phyloP scores from a whole-genome alignment of 1,140 invertebrate species.

The Aphidius gifuensis region DNA sequence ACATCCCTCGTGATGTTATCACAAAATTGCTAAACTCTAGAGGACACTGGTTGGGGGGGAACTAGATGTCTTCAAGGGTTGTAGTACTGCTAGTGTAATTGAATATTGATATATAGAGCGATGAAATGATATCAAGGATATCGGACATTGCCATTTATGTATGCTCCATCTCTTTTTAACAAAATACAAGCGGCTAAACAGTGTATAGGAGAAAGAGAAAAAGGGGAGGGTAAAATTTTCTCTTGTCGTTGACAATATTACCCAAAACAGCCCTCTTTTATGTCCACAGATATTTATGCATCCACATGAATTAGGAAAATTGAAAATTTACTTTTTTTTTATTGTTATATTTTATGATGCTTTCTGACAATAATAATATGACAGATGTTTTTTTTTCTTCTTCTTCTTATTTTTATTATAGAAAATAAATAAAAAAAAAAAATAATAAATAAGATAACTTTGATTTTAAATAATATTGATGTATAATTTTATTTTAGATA shows the following conservation, averaged over 20 bases:
- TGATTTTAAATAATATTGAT: no score
- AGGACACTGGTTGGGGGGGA: not conserved
- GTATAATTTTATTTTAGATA: no score
- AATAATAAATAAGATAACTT: no score
- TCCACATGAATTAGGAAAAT: constrained; percentile 15
- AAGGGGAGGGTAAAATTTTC: constrained; percentile 1
- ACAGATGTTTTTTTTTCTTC: not conserved
- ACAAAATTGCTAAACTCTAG: constrained; percentile 16
- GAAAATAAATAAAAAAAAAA: no score
- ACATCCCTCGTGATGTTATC: constrained; percentile 28
- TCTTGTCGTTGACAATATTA: constrained; percentile 8
- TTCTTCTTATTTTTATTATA: not conserved
- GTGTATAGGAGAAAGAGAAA: not conserved
- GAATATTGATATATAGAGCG: constrained; percentile 43
- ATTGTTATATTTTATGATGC: constrained; percentile 9
- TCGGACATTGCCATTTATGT: constrained; percentile 19
- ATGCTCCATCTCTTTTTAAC: not conserved
- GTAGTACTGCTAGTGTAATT: constrained; percentile 32
- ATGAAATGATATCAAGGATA: constrained; percentile 26
- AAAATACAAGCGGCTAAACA: no score
- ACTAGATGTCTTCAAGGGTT: constrained; percentile 5
- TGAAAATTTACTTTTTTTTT: constrained; percentile 11
- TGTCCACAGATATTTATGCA: constrained; percentile 14
- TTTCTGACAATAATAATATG: constrained; percentile 2
- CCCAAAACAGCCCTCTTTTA: constrained; percentile 15